Conservation (phyloP, 2,888 invertebrate species). For the Aelia acuminata region DNA sequence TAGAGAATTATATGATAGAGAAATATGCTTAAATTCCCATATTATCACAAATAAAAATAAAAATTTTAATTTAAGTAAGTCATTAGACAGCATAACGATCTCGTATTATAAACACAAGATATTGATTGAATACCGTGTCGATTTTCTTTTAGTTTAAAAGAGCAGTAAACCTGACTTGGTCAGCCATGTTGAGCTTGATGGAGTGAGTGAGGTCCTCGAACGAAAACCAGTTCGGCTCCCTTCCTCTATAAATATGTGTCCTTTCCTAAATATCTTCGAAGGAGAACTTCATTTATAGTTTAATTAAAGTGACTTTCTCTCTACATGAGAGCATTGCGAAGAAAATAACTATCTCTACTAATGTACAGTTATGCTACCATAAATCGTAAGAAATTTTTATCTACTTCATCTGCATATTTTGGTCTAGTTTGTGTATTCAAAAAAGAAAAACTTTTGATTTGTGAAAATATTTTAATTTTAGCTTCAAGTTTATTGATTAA, state of each 20-base stretch:
- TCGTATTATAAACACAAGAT: neutral
- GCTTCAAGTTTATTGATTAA: too few species aligned
- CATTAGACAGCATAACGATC: neutral
- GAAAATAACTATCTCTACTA: neutral
- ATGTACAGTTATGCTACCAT: neutral
- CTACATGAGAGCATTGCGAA: neutral
- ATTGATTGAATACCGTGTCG: neutral
- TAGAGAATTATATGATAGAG: too few species aligned
- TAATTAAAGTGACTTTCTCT: neutral
- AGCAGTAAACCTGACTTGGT: neutral
- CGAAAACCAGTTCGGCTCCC: constrained; percentile 7
- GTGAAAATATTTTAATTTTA: too few species aligned
- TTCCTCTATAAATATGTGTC: constrained; percentile 41
- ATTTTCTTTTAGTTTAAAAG: neutral
- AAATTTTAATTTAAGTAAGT: neutral
- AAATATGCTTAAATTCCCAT: too few species aligned
- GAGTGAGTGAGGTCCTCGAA: constrained; percentile 3
- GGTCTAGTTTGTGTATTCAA: too few species aligned
- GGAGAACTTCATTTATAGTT: constrained; percentile 17
- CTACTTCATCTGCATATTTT: too few species aligned
- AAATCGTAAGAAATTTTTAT: too few species aligned
- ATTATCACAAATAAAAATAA: neutral
- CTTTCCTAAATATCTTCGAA: constrained; percentile 26
- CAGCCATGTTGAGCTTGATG: constrained; percentile 22
- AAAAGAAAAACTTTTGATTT: too few species aligned